Percentiles rank a stretch among this genome's conserved stretches.
Evolutionary conservation across 2,888 invertebrate genomes (phyloP).

Genomic region (Trachelus stipa): DNA sequence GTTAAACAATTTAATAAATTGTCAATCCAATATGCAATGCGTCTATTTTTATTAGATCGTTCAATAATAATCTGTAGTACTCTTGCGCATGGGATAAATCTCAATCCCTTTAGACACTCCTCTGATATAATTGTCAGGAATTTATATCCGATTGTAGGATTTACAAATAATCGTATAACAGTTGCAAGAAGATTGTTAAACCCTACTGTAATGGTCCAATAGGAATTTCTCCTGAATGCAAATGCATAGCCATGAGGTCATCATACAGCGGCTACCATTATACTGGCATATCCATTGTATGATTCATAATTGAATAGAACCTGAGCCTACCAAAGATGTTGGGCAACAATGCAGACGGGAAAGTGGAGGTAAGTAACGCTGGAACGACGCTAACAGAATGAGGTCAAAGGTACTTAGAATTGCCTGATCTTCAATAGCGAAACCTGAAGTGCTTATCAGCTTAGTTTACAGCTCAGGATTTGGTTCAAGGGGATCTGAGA

Average conservation of each 20-base stretch:
- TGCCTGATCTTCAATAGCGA: conserved; percentile 24
- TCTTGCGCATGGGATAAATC: neutral
- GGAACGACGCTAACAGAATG: conserved; percentile 28
- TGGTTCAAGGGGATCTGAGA: conserved; percentile 21
- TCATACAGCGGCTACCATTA: neutral
- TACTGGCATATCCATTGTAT: neutral
- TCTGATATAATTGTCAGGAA: neutral
- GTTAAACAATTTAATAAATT: neutral
- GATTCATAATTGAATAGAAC: neutral
- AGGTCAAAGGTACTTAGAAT: conserved; percentile 32
- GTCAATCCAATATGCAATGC: neutral
- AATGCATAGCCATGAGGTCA: neutral
- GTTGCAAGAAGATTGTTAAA: neutral
- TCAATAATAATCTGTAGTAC: too few relatives aligned
- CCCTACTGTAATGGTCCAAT: neutral
- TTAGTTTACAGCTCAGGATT: conserved; percentile 25
- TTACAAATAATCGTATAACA: neutral
- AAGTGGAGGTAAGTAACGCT: conserved; percentile 26
- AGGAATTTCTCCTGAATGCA: neutral
- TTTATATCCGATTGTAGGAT: neutral
- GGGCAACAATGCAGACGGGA: conserved; percentile 20
- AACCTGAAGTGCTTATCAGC: conserved; percentile 29
- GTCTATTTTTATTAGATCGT: too few relatives aligned
- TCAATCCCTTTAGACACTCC: neutral
- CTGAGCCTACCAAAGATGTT: conserved; percentile 8